A percentile compares a stretch with the other conserved stretches of the same genome.
Evolutionary conservation across 2,888 invertebrate genomes (phyloP).

Genomic region (Conus canariensis): DNA sequence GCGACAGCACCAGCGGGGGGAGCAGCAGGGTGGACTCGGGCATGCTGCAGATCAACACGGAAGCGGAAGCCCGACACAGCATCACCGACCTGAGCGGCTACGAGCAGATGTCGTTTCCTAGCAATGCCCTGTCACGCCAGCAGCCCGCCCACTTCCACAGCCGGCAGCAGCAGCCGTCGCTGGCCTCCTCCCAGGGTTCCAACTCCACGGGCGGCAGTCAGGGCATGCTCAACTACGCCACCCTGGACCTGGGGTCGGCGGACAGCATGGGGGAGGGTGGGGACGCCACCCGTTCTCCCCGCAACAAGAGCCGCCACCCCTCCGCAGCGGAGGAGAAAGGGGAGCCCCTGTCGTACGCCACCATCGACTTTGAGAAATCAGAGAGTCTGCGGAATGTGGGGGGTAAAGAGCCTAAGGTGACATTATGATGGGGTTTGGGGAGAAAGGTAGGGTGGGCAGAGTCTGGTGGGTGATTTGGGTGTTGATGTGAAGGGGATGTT

Average conservation of each 20-base stretch:
- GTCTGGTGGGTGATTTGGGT: neutral
- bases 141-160: constrained; percentile 30
- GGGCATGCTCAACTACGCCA: constrained; percentile 78
- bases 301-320: constrained; percentile 63
- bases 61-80: constrained; percentile 60
- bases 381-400: constrained; percentile 66
- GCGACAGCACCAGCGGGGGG: neutral
- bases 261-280: constrained; percentile 61
- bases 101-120: constrained; percentile 64
- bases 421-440: neutral
- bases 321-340: constrained; percentile 59
- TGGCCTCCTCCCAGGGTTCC: neutral
- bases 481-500: neutral
- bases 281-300: constrained; percentile 52
- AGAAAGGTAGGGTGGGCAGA: neutral
- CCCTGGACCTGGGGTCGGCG: constrained; percentile 74
- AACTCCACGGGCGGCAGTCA: constrained; percentile 24
- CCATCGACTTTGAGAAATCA: constrained; percentile 78
- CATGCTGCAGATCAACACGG: constrained; percentile 33
- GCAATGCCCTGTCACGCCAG: constrained; percentile 49
- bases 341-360: constrained; percentile 71
- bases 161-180: constrained; percentile 28
- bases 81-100: constrained; percentile 65
- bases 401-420: neutral
- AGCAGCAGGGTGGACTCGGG: neutral